These are phyloP conservation scores for Carcina quercana DNA, from an alignment of 2,888 invertebrate species.

Conservation along the genomic window DNA sequence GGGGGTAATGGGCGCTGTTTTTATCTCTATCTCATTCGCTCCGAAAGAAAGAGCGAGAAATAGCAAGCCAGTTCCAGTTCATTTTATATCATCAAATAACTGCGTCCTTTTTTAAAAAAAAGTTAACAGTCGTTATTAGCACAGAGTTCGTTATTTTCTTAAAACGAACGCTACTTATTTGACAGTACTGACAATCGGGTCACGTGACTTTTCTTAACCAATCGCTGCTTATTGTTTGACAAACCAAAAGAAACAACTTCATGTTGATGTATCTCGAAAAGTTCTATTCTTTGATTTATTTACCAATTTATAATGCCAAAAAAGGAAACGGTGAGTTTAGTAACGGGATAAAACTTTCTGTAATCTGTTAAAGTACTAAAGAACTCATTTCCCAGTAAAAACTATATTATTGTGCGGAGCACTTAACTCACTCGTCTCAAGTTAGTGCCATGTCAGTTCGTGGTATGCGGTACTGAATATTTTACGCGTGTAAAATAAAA, in stretches of 20 bases:
- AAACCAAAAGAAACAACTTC: conserved; percentile 43
- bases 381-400: too few relatives aligned
- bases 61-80: too few relatives aligned
- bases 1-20: too few relatives aligned
- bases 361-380: neutral
- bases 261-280: conserved; percentile 38
- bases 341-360: conserved; percentile 12
- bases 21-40: too few relatives aligned
- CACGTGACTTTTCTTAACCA: conserved; percentile 26
- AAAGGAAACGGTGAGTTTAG: conserved; percentile 49
- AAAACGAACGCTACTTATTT: too few relatives aligned
- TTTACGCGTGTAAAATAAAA: conserved; percentile 53
- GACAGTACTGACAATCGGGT: neutral
- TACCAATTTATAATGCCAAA: conserved; percentile 45
- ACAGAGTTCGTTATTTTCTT: too few relatives aligned
- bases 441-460: conserved; percentile 60
- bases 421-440: conserved; percentile 23
- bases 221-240: conserved; percentile 25
- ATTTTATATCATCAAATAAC: too few relatives aligned
- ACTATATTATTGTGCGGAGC: conserved; percentile 39
- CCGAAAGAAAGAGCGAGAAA: too few relatives aligned
- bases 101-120: too few relatives aligned
- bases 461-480: conserved; percentile 59
- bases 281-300: conserved; percentile 43
- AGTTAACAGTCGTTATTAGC: too few relatives aligned